Percentiles rank a stretch among this genome's conserved stretches.
These are phyloP conservation scores for Australoheros facetus DNA, from an alignment of 2,797 vertebrate species.

Conservation along the genomic window DNA sequence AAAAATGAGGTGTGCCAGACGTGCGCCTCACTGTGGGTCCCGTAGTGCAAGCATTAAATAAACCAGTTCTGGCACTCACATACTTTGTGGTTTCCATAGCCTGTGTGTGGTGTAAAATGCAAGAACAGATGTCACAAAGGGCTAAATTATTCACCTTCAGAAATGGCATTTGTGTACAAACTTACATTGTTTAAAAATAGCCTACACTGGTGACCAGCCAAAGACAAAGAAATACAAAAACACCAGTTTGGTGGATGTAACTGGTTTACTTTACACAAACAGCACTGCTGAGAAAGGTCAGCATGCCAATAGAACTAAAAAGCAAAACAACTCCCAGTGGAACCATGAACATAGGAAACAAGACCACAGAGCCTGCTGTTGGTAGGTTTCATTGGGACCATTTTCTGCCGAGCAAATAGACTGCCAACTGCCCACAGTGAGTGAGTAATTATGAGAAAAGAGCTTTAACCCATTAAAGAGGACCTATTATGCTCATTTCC, in stretches of 20 bases:
- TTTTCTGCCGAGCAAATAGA: conserved; percentile 5
- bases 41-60: background rate
- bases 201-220: background rate
- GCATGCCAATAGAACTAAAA: background rate
- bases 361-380: background rate
- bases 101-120: too few species aligned
- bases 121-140: too few species aligned
- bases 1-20: background rate
- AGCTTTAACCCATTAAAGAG: background rate
- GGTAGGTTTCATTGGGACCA: background rate
- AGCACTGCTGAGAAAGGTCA: conserved; percentile 1
- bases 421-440: background rate
- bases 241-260: background rate
- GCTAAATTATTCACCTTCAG: background rate
- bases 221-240: background rate
- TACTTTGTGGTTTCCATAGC: background rate
- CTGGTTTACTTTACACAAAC: background rate
- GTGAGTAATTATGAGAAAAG: background rate
- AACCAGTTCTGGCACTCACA: background rate
- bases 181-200: background rate
- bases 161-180: background rate
- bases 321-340: background rate
- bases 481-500: background rate
- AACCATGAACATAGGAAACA: background rate
- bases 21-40: background rate